Evolutionary conservation across 1,140 invertebrate species (phyloP).

Genomic region (Stegodyphus dumicola): DNA sequence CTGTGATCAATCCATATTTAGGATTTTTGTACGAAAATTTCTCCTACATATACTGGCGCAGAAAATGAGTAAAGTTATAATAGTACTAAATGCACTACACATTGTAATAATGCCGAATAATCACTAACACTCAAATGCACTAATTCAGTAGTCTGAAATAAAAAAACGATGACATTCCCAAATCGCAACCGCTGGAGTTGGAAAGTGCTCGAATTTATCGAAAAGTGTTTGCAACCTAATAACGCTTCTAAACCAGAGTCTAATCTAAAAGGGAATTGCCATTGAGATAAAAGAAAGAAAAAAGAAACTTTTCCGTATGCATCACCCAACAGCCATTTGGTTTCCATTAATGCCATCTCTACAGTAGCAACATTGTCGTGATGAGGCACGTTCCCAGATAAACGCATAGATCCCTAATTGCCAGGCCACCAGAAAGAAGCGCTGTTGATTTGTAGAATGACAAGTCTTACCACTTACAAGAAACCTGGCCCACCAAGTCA

Average conservation of each 20-base stretch:
- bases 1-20: too few species aligned
- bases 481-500: conserved; percentile 17
- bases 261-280: not conserved
- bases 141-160: too few species aligned
- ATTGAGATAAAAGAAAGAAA: not conserved
- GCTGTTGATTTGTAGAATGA: conserved; percentile 40
- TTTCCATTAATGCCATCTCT: not conserved
- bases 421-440: conserved; percentile 3
- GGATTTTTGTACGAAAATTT: too few species aligned
- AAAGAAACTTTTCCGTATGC: not conserved
- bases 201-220: too few species aligned
- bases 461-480: conserved; percentile 43
- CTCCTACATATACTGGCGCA: too few species aligned
- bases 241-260: not conserved
- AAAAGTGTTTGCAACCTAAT: not conserved
- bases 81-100: too few species aligned
- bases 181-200: too few species aligned
- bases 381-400: not conserved
- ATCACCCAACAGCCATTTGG: not conserved
- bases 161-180: too few species aligned
- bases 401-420: not conserved
- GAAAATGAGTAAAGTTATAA: too few species aligned
- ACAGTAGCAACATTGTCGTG: not conserved
- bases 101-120: too few species aligned
- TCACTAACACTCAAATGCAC: too few species aligned